A percentile compares a stretch with the other conserved stretches of the same genome.
These are phyloP conservation scores for Girardinus metallicus DNA, from an alignment of 2,797 vertebrate species.

Conservation along the genomic window DNA sequence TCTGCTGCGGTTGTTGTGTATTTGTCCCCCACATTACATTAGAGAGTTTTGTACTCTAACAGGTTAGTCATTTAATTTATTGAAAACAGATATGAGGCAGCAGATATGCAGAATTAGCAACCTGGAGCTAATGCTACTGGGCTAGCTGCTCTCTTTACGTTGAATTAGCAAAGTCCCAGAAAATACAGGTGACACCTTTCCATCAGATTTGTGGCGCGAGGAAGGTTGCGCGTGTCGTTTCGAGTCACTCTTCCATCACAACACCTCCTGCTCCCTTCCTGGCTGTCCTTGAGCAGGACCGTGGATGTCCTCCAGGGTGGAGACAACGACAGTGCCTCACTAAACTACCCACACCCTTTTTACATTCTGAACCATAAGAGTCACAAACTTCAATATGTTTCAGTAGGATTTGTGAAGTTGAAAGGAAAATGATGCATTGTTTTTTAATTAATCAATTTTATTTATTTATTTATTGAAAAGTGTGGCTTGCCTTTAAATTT, in stretches of 20 bases:
- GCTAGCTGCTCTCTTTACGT: slow-evolving; percentile 32
- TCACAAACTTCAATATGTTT: neutral
- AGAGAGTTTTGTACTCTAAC: neutral
- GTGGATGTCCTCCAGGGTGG: slow-evolving; percentile 24
- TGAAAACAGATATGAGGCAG: slow-evolving; percentile 7
- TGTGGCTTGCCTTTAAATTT: neutral
- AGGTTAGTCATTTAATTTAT: slow-evolving; percentile 22
- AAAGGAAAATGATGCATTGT: neutral
- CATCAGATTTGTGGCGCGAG: neutral
- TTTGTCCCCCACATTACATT: fast-evolving
- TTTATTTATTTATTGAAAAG: neutral
- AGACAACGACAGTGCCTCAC: neutral
- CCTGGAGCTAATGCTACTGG: slow-evolving; percentile 48
- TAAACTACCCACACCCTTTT: neutral
- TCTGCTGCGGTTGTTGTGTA: neutral
- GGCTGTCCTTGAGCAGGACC: slow-evolving; percentile 64
- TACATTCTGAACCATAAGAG: neutral
- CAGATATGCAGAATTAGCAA: slow-evolving; percentile 13
- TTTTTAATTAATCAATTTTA: neutral
- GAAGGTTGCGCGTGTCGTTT: neutral
- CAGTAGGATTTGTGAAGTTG: neutral
- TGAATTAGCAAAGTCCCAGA: neutral
- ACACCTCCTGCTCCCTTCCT: slow-evolving; percentile 42
- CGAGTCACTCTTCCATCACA: slow-evolving; percentile 17
- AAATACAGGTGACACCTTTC: neutral